Evolutionary conservation across 2,888 invertebrate genomes (phyloP), one percentile per base, ranked within the genome.

Genomic region (Entomobrya proxima): DNA sequence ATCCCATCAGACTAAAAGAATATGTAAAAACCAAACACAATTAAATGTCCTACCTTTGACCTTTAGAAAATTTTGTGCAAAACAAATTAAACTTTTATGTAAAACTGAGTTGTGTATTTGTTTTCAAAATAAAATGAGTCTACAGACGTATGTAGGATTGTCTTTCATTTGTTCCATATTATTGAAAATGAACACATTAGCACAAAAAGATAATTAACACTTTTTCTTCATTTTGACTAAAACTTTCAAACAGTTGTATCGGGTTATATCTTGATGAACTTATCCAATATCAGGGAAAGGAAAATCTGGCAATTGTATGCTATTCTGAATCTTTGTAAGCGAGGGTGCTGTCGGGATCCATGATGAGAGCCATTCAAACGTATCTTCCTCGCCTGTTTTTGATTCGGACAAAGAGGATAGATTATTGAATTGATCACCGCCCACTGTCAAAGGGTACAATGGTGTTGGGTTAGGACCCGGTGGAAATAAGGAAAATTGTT

Each of bases 291-390:
- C 2, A 18, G 55, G n/a, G 35, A 55, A 35, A 21, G 37, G 37
- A 55, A 76, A 37, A 5, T 55, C 35, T 6, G 55, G 55, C 2
- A 76, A 35, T 37, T 74, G 74, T 30, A 76, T 4, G 6, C 24
- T 52, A 76, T 37, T 52, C 24, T 47, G 40, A 2, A 55, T 44
- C 13, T 24, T 5, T 7, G 30, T 24, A 21, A 52, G 27, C 11
- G 52, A 61, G 1, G 77, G 44, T 6, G 61, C 15, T 30, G 15
- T 32, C 2, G 40, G 37, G 15, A 67, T 50, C 79, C 79, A 79
- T 6, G 79, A 79, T 18, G 47, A 50, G 2, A 79, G 50, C 79
- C 79, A 79, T 58, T 15, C 40, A 13, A 79, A 50, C 11, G 40
- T 30, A n/a, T n/a, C n/a, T n/a, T 32, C 21, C 18, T 75, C 52